These are phyloP conservation scores for Eolophus roseicapilla DNA, from an alignment of 2,113 vertebrate genomes.

Conservation along the genomic window DNA sequence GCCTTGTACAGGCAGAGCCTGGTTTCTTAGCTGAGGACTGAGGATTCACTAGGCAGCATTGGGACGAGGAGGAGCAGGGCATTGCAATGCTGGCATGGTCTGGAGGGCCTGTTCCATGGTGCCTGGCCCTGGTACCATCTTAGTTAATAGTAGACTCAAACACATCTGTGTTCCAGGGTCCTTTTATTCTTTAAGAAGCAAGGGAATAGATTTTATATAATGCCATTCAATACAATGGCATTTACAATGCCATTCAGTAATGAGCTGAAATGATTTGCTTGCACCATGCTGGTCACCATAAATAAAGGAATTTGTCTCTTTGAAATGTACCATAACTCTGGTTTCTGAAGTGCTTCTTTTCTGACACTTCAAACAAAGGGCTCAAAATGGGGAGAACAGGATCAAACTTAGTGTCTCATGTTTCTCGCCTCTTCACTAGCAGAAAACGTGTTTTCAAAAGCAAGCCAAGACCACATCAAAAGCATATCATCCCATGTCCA, in stretches of 20 bases:
- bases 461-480: slow-evolving; percentile 18
- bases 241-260: not conserved
- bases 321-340: not conserved
- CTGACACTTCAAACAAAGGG: not conserved
- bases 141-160: not conserved
- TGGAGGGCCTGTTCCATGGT: not conserved
- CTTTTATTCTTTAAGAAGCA: not conserved
- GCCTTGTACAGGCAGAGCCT: not conserved
- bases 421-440: not conserved
- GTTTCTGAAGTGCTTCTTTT: not conserved
- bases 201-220: not conserved
- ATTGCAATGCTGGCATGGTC: not conserved
- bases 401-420: not conserved
- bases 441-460: slow-evolving; percentile 2
- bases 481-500: not conserved
- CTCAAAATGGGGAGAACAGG: not conserved
- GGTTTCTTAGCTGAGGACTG: not conserved
- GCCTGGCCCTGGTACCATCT: not conserved
- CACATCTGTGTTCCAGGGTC: not conserved
- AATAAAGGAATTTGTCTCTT: not conserved
- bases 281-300: not conserved
- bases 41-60: not conserved
- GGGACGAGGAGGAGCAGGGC: not conserved
- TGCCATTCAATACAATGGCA: not conserved
- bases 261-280: not conserved